Conservation (phyloP, 2,797 vertebrate species). For the Molossus alvarezi region DNA sequence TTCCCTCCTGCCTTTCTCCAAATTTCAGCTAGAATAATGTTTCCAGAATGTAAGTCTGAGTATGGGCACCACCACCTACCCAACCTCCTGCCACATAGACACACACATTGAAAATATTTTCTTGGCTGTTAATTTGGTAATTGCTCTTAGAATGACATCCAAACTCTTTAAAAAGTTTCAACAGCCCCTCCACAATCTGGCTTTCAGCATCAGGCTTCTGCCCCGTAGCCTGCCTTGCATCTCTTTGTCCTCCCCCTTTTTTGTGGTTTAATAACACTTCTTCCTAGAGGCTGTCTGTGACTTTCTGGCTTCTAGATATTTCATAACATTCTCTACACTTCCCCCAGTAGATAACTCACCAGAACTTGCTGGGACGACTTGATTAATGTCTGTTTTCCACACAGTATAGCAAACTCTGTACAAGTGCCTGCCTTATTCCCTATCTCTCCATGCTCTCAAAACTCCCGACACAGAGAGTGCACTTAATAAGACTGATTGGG, state of each 20-base stretch:
- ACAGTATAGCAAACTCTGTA: too few relatives aligned
- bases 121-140: background rate
- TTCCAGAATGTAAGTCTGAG: background rate
- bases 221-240: rapidly evolving
- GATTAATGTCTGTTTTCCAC: background rate
- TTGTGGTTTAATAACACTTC: background rate
- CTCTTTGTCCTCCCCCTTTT: background rate
- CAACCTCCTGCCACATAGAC: background rate
- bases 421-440: background rate
- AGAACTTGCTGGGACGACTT: background rate
- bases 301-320: background rate
- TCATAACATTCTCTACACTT: background rate
- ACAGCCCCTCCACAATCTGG: background rate
- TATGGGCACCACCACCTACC: background rate
- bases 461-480: background rate
- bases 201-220: background rate
- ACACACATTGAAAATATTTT: background rate
- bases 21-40: background rate
- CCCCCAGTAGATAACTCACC: background rate
- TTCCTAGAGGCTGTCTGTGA: background rate
- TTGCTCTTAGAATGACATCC: background rate
- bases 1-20: background rate
- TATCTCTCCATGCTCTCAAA: background rate
- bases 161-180: background rate
- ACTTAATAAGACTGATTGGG: background rate